These are phyloP conservation scores for Anguilla megastoma DNA, from an alignment of 2,797 vertebrate genomes.

Conservation along the genomic window DNA sequence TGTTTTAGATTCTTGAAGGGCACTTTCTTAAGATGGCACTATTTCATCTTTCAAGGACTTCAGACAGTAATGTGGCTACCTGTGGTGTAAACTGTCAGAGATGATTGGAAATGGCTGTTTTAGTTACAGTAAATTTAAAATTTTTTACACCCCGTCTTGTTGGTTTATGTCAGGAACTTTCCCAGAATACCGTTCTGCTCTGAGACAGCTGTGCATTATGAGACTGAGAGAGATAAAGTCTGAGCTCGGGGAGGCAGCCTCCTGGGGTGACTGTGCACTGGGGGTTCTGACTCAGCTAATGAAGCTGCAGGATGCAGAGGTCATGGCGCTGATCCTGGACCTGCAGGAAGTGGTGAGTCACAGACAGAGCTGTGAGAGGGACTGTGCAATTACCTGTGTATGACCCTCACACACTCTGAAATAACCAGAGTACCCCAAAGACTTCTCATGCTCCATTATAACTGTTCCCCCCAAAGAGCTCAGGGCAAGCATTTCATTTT, in stretches of 20 bases:
- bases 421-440: not conserved
- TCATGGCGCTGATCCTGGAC: conserved; percentile 49
- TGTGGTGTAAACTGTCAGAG: not conserved
- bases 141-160: not conserved
- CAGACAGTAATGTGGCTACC: not conserved
- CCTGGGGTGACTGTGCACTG: conserved; percentile 56
- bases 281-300: conserved; percentile 62
- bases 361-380: not conserved
- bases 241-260: conserved; percentile 38
- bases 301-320: conserved; percentile 66
- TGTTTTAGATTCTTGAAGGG: not conserved
- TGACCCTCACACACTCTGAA: conserved; percentile 5
- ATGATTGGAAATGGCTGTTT: not conserved
- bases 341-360: conserved; percentile 59
- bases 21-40: not conserved
- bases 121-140: not conserved
- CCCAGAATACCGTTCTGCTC: conserved; percentile 4
- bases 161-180: conserved; percentile 27
- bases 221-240: conserved; percentile 60
- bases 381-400: not conserved
- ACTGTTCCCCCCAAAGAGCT: not conserved
- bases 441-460: not conserved
- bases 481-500: not conserved
- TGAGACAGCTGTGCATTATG: conserved; percentile 59
- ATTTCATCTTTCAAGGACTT: not conserved